phyloP scores from a whole-genome alignment of 2,888 invertebrate genomes.

The Falcaria lacertinaria region DNA sequence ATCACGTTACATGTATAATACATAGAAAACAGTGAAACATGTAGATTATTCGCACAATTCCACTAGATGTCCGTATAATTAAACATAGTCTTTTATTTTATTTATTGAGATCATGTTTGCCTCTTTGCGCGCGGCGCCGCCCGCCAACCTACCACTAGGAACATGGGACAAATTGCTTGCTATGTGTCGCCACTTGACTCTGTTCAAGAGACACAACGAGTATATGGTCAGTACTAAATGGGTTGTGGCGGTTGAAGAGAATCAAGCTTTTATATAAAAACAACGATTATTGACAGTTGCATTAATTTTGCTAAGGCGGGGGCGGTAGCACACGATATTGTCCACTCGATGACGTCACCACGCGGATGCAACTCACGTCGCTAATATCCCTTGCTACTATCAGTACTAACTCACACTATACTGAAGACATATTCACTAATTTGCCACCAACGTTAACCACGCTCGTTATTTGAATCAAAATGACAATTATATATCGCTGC shows the following conservation, averaged over 20 bases:
- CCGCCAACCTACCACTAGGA: slow-evolving; percentile 20
- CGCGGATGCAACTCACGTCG: neutral
- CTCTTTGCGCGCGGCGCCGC: slow-evolving; percentile 53
- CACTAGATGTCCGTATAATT: slow-evolving; percentile 69
- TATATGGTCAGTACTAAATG: slow-evolving; percentile 26
- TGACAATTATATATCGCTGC: no score
- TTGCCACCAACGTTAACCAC: no score
- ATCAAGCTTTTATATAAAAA: slow-evolving; percentile 9
- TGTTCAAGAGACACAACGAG: slow-evolving; percentile 20
- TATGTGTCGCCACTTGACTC: slow-evolving; percentile 18
- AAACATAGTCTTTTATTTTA: slow-evolving; percentile 67
- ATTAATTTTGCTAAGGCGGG: neutral
- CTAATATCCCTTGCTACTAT: neutral
- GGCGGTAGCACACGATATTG: neutral
- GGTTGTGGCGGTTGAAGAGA: slow-evolving; percentile 22
- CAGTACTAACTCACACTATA: neutral
- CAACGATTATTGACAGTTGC: neutral
- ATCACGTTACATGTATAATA: slow-evolving; percentile 60
- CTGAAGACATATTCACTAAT: no score
- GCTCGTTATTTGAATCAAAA: no score
- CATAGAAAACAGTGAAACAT: slow-evolving; percentile 72
- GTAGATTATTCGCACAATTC: slow-evolving; percentile 71
- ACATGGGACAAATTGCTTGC: slow-evolving; percentile 24
- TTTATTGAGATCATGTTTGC: slow-evolving; percentile 75
- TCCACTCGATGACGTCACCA: neutral